Base-by-base conservation (phyloP, 35 echinoderm and acorn worm species). In the Anneissia japonica region DNA sequence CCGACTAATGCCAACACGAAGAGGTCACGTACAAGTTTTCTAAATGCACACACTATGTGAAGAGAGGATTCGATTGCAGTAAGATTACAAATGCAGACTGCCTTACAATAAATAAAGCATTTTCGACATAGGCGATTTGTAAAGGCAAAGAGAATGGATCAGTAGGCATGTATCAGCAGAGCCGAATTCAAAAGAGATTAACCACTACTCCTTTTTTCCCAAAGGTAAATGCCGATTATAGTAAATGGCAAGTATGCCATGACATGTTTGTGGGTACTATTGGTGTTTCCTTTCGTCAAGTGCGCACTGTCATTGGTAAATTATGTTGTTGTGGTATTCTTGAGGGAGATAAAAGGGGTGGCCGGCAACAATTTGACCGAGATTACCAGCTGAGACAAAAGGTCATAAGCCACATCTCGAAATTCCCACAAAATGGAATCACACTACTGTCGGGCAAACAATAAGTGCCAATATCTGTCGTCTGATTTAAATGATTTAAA, bases 371-470 rank as follows among this genome's bases (percentile, higher is more conserved):
- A 19, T 13, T 16, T 13, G 55, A 46, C 30, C 51, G 46, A 5
- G 77, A 90, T 83, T 46, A 72, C 23, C 31, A 40, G 79, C 75
- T 90, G 21, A 36, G 79, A 28, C 82, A 21, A 81, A n/a, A n/a
- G n/a, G 64, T 93, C 10, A 46, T 36, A 40, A 34, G n/a, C 10
- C 84, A 93, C 46, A 93, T 93, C 26, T 76, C 86, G 32, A 56
- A 32, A n/a, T 93, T 93, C 30, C 92, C 92, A 45, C 17, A 79
- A n/a, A 43, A 86, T 86, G 87, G 83, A 90, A 45, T 89, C 86
- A 13, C 91, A 93, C 39, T 91, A 91, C 32, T 91, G 89, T 37
- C 29, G 88, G 17, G 33, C 80, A 45, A 84, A 32, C 34, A 90
- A 12, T 13, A 39, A 77, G 16, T 74, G 34, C 28, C 75, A 93